Conservation (phyloP, 2,113 vertebrate species). For the Heterotis niloticus region DNA sequence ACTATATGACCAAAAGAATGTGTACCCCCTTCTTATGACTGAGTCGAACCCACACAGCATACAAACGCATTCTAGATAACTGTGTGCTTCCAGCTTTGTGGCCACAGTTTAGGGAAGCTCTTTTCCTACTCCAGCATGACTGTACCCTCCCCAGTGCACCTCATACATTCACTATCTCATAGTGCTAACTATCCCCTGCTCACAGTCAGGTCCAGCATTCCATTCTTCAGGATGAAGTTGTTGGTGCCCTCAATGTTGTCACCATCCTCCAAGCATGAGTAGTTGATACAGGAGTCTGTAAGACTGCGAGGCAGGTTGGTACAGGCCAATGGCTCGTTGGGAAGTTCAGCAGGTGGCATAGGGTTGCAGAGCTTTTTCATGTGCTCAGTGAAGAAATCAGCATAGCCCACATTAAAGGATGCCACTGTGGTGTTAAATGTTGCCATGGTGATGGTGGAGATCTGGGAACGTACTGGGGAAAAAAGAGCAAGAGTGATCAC, state of each 20-base stretch:
- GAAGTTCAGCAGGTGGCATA: slow-evolving; percentile 81
- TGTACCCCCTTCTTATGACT: no score
- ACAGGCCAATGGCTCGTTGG: slow-evolving; percentile 85
- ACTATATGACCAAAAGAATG: no score
- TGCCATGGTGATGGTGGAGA: slow-evolving; percentile 97
- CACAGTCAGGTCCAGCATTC: slow-evolving; percentile 96
- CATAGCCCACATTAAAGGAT: slow-evolving; percentile 95
- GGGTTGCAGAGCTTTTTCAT: slow-evolving; percentile 97
- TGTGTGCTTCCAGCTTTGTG: no score
- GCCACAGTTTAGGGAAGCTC: no score
- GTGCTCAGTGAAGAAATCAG: slow-evolving; percentile 96
- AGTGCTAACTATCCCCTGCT: slow-evolving; percentile 33
- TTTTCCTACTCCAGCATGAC: no score
- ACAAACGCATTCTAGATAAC: no score
- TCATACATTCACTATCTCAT: background rate
- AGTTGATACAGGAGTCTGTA: slow-evolving; percentile 98
- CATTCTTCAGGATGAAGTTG: slow-evolving; percentile 96
- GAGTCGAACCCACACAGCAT: no score
- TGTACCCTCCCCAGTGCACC: no score
- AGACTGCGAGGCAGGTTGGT: slow-evolving; percentile 93
- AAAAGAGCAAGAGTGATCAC: slow-evolving; percentile 26
- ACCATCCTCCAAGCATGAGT: slow-evolving; percentile 89
- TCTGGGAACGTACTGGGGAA: slow-evolving; percentile 86
- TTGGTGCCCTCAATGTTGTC: slow-evolving; percentile 94
- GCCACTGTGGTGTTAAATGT: slow-evolving; percentile 97